These are phyloP conservation scores for Pristionchus maxplancki DNA, from an alignment of 2,888 invertebrate species.

Conservation along the genomic window DNA sequence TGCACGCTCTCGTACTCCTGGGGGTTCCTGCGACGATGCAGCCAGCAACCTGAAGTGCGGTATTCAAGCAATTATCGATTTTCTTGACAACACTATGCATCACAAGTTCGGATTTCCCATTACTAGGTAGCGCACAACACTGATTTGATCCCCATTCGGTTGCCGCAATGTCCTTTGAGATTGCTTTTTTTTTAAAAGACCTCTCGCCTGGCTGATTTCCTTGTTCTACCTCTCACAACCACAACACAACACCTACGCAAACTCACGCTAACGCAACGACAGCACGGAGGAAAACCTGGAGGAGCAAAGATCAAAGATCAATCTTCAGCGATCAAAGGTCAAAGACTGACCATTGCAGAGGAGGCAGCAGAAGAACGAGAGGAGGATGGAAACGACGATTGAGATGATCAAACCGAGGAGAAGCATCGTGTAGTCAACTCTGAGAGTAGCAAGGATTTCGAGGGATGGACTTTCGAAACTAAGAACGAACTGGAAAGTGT, in stretches of 20 bases:
- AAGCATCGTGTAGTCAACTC: slow-evolving; percentile 75
- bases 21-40: slow-evolving; percentile 75
- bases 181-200: neutral
- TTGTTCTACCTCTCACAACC: neutral
- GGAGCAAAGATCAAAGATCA: slow-evolving; percentile 21
- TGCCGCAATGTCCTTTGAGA: neutral
- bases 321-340: slow-evolving; percentile 23
- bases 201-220: neutral
- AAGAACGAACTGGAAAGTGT: slow-evolving; percentile 71
- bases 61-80: neutral
- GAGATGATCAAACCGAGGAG: slow-evolving; percentile 75
- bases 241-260: slow-evolving; percentile 12
- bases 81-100: neutral
- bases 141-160: neutral
- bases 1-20: slow-evolving; percentile 75
- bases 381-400: slow-evolving; percentile 70
- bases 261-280: slow-evolving; percentile 8
- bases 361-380: slow-evolving; percentile 74
- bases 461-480: no score
- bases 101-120: neutral
- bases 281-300: slow-evolving; percentile 24
- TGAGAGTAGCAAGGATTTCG: no score
- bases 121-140: neutral
- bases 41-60: slow-evolving; percentile 70
- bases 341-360: slow-evolving; percentile 69